phyloP scores from a whole-genome alignment of 2,113 vertebrate genomes.

The Semnornis frantzii region DNA sequence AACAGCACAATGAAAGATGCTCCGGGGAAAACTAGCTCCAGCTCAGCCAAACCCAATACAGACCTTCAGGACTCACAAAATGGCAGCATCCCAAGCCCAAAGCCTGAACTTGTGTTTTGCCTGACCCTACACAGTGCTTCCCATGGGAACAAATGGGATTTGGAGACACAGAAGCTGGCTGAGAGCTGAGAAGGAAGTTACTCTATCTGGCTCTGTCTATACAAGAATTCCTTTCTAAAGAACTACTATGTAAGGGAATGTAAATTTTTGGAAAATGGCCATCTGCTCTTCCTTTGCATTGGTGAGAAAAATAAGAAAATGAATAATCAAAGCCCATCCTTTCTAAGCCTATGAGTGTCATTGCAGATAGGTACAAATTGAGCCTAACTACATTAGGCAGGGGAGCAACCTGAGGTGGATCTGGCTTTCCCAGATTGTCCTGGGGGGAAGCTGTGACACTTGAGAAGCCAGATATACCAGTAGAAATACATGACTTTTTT shows the following conservation, averaged over 20 bases:
- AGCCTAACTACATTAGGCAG: neutral
- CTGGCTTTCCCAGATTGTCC: neutral
- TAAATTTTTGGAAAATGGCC: neutral
- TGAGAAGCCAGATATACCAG: neutral
- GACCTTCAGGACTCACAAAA: neutral
- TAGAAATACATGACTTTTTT: neutral
- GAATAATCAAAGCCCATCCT: neutral
- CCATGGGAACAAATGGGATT: neutral
- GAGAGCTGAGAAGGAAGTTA: neutral
- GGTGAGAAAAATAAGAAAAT: neutral
- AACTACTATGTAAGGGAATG: neutral
- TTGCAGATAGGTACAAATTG: neutral
- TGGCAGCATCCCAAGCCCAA: neutral
- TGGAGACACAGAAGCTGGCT: neutral
- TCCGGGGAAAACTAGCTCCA: no score
- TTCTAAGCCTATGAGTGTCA: neutral
- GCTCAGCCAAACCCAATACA: neutral
- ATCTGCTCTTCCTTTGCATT: neutral
- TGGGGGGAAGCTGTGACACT: neutral
- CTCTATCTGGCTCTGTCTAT: neutral
- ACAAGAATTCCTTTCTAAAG: neutral
- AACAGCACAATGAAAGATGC: no score
- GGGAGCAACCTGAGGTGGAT: neutral
- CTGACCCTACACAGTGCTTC: neutral
- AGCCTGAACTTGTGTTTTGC: neutral